Evolutionary conservation across 2,113 vertebrate genomes (phyloP).

Genomic region (Sterna hirundo): DNA sequence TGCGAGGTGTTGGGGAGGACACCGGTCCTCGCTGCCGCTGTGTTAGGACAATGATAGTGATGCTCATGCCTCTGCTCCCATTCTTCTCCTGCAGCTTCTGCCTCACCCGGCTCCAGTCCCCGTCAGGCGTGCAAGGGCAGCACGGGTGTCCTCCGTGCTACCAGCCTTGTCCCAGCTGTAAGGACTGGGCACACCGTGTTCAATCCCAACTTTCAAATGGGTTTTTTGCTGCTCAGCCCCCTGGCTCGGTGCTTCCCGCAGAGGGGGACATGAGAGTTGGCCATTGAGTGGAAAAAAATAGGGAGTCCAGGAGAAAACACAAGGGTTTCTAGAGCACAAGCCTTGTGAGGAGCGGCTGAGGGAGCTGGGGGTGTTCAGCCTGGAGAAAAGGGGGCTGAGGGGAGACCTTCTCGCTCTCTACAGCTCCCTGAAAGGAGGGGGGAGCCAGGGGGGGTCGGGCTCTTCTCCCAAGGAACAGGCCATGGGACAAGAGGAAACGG

Average conservation of each 20-base stretch:
- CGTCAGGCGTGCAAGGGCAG: rapidly evolving
- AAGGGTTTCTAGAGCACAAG: neutral
- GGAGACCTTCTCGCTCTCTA: too few relatives aligned
- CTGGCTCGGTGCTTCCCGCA: rapidly evolving
- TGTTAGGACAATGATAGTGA: rapidly evolving
- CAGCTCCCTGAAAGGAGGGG: too few relatives aligned
- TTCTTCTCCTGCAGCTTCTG: neutral
- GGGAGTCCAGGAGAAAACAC: neutral
- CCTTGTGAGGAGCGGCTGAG: too few relatives aligned
- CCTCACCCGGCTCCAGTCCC: neutral
- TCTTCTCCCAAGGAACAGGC: neutral
- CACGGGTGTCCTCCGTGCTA: rapidly evolving
- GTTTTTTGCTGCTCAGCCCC: neutral
- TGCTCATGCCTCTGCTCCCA: neutral
- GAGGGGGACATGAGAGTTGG: neutral
- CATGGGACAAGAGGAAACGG: neutral
- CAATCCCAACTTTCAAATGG: neutral
- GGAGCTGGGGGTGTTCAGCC: too few relatives aligned
- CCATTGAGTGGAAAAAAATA: rapidly evolving
- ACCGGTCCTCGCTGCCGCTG: rapidly evolving
- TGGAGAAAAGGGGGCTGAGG: too few relatives aligned
- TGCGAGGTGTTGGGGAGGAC: rapidly evolving
- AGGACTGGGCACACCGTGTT: neutral
- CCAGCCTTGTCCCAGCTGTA: neutral
- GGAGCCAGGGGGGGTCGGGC: neutral